These are phyloP conservation scores for Plodia interpunctella DNA, from an alignment of 1,140 invertebrate genomes.

Conservation along the genomic window DNA sequence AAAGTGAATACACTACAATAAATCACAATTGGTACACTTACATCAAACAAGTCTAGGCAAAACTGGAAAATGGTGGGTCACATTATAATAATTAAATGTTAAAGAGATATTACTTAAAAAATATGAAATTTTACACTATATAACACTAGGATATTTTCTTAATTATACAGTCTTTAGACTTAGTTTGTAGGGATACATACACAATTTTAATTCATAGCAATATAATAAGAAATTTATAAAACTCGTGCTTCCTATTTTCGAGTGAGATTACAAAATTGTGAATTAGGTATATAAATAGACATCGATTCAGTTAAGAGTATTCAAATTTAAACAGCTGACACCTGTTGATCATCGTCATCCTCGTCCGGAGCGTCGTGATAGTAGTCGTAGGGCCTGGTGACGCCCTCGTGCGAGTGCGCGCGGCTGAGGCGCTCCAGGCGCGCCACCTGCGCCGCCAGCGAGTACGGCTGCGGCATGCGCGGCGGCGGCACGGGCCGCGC, in stretches of 20 bases:
- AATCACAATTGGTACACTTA: slow-evolving; percentile 51
- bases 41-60: slow-evolving; percentile 67
- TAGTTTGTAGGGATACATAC: slow-evolving; percentile 66
- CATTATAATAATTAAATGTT: slow-evolving; percentile 58
- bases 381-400: slow-evolving; percentile 83
- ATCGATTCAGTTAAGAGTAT: slow-evolving; percentile 55
- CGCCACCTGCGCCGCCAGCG: slow-evolving; percentile 88
- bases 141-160: slow-evolving; percentile 70
- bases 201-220: slow-evolving; percentile 42
- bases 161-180: slow-evolving; percentile 76
- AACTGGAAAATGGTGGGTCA: slow-evolving; percentile 75
- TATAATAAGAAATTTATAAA: slow-evolving; percentile 55
- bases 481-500: slow-evolving; percentile 77
- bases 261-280: slow-evolving; percentile 71
- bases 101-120: slow-evolving; percentile 61
- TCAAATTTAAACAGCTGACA: slow-evolving; percentile 69
- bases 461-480: slow-evolving; percentile 84
- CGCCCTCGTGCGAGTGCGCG: slow-evolving; percentile 91
- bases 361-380: slow-evolving; percentile 85
- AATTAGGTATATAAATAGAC: slow-evolving; percentile 72
- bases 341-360: slow-evolving; percentile 81
- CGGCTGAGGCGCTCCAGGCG: slow-evolving; percentile 85
- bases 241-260: slow-evolving; percentile 69
- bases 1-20: slow-evolving; percentile 51
- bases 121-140: slow-evolving; percentile 64